phyloP scores from a whole-genome alignment of 1,140 invertebrate genomes.

The Melitaea cinxia region DNA sequence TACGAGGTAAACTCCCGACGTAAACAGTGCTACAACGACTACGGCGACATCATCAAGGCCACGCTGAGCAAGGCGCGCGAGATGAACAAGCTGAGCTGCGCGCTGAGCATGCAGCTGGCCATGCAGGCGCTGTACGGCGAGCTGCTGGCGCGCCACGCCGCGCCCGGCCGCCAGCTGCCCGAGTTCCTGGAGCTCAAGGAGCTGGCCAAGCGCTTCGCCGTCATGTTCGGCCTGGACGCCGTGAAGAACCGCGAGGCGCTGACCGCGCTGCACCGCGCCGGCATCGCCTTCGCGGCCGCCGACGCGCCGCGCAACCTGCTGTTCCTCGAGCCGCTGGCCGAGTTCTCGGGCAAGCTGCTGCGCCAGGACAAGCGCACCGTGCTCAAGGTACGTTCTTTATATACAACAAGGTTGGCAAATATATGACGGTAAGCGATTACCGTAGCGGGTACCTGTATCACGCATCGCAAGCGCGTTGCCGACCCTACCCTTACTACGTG shows the following conservation, averaged over 20 bases:
- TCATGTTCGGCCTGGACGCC: slow-evolving; percentile 98
- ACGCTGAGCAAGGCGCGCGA: slow-evolving; percentile 98
- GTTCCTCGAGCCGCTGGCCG: slow-evolving; percentile 96
- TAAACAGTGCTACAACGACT: slow-evolving; percentile 96
- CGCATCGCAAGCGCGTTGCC: too few species aligned
- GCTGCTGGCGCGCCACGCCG: slow-evolving; percentile 70
- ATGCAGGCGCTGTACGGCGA: slow-evolving; percentile 93
- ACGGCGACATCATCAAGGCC: slow-evolving; percentile 99
- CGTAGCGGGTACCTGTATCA: too few species aligned
- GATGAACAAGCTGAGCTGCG: slow-evolving; percentile 98
- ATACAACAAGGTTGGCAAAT: too few species aligned
- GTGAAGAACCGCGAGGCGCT: slow-evolving; percentile 99
- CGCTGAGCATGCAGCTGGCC: slow-evolving; percentile 96
- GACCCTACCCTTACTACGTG: too few species aligned
- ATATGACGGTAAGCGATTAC: too few species aligned
- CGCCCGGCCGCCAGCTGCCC: slow-evolving; percentile 77
- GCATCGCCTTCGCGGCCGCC: slow-evolving; percentile 94
- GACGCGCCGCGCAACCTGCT: slow-evolving; percentile 90
- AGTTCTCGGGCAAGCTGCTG: slow-evolving; percentile 98
- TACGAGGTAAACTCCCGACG: too few species aligned
- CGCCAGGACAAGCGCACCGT: slow-evolving; percentile 98
- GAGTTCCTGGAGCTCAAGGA: slow-evolving; percentile 95
- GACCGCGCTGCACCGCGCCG: slow-evolving; percentile 96
- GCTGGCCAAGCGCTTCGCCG: slow-evolving; percentile 97
- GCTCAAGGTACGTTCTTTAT: slow-evolving; percentile 69